Conservation (phyloP, 2,888 invertebrate species). For the Salpingus planirostris region DNA sequence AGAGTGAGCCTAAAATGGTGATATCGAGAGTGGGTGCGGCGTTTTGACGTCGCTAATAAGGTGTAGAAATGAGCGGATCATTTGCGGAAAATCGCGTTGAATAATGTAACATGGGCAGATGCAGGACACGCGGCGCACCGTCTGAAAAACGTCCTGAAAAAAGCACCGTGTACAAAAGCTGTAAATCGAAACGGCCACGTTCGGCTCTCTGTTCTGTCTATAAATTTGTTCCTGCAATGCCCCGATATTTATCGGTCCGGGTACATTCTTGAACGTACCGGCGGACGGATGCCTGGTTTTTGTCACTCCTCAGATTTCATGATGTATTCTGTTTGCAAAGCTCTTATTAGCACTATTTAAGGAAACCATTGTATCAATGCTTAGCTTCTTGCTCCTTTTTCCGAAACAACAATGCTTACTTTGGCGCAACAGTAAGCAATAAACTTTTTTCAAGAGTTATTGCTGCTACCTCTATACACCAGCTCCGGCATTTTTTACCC, state of each 20-base stretch:
- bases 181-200: conserved; percentile 27
- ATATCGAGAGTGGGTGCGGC: no score
- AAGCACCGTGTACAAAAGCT: conserved; percentile 24
- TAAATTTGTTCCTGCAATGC: conserved; percentile 30
- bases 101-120: conserved; percentile 32
- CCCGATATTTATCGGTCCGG: conserved; percentile 24
- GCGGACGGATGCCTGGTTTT: conserved; percentile 31
- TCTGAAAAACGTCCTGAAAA: conserved; percentile 19
- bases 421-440: conserved; percentile 28
- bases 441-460: conserved; percentile 17
- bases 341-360: conserved; percentile 37
- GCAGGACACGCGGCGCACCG: conserved; percentile 26
- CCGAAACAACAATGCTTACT: conserved; percentile 29
- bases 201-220: conserved; percentile 26
- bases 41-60: no score
- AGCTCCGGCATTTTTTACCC: no score
- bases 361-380: conserved; percentile 35
- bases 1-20: no score
- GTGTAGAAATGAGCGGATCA: no score
- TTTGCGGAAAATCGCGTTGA: conserved; percentile 21
- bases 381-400: conserved; percentile 27
- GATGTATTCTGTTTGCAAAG: conserved; percentile 35
- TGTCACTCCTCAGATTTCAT: conserved; percentile 33
- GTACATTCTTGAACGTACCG: conserved; percentile 30
- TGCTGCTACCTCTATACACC: no score